Evolutionary conservation across 2,888 invertebrate genomes (phyloP).

Genomic region (Carterocephalus palaemon): DNA sequence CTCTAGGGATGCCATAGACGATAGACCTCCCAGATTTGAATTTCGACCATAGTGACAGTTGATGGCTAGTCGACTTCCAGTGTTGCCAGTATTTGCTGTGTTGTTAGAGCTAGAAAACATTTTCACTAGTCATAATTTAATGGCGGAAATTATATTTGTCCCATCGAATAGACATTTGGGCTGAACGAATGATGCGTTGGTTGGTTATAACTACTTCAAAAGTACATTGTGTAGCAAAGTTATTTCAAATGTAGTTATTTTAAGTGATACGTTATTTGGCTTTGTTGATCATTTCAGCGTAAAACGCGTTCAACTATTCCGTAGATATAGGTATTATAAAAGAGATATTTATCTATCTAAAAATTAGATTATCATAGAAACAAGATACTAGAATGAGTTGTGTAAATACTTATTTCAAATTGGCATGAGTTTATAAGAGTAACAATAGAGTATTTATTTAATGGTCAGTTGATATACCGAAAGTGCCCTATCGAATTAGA

Average conservation of each 20-base stretch:
- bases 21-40: constrained; percentile 36
- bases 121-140: constrained; percentile 4
- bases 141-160: not conserved
- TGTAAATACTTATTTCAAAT: constrained; percentile 19
- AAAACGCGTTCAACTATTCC: not conserved
- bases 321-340: not conserved
- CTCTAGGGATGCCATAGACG: constrained; percentile 42
- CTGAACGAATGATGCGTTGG: constrained; percentile 3
- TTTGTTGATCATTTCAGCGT: constrained; percentile 1
- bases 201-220: constrained; percentile 14
- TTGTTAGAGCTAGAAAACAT: constrained; percentile 29
- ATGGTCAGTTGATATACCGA: not conserved
- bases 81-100: constrained; percentile 22
- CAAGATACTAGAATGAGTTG: not conserved
- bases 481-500: constrained; percentile 4
- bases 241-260: constrained; percentile 10
- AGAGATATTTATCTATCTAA: not conserved
- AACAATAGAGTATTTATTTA: constrained; percentile 1
- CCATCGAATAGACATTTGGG: constrained; percentile 15
- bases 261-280: constrained; percentile 4
- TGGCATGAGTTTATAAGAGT: constrained; percentile 13
- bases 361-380: constrained; percentile 7
- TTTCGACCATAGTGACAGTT: constrained; percentile 21
- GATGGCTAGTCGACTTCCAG: constrained; percentile 24
- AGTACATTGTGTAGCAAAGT: constrained; percentile 7